Evolutionary conservation across 1,140 invertebrate species (phyloP), one percentile per base, ranked within the genome.

Genomic region (Drosophila cardini): DNA sequence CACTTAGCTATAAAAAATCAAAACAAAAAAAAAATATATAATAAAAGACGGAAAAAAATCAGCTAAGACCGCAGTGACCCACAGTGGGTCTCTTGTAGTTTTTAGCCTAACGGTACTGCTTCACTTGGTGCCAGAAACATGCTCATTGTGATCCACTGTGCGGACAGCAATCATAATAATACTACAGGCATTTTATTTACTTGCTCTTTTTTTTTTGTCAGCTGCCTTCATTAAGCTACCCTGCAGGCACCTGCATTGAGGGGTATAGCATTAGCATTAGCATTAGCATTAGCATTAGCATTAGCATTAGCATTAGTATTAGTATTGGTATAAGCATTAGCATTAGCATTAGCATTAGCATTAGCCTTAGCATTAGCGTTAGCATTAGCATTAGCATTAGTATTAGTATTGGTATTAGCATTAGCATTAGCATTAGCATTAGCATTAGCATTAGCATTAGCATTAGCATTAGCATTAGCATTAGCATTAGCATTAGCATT

Each of bases 51-150:
- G 21, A 21, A 21, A 21, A 21, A 21, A 21, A 21, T 21, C 21
- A 26, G 2, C 2, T 0, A 26, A 26, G 21, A 58, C 9, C 13
- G 6, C n/a, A n/a, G n/a, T n/a, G 5, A 52, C 11, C 40, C 13
- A 63, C 72, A 75, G 67, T 63, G 65, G 58, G 56, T 36, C 46
- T 15, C 42, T n/a, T 26, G 21, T 4, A 40, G 4, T 13, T 16
- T 32, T 26, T 34, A 9, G n/a, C 13, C 34, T 65, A 72, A 72
- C 61, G 67, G 67, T 55, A 55, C 38, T 46, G 30, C 5, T n/a
- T 21, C 18, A 21, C 18, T 42, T 21, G 30, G 43, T 5, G 58
- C 45, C 45, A 46, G n/a, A 16, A 16, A 18, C 38, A 56, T 45
- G 43, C 11, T 15, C 26, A 6, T 15, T 52, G 60, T 26, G 43